Evolutionary conservation across 2,888 invertebrate species (phyloP).

Genomic region (Augiades crinisus): DNA sequence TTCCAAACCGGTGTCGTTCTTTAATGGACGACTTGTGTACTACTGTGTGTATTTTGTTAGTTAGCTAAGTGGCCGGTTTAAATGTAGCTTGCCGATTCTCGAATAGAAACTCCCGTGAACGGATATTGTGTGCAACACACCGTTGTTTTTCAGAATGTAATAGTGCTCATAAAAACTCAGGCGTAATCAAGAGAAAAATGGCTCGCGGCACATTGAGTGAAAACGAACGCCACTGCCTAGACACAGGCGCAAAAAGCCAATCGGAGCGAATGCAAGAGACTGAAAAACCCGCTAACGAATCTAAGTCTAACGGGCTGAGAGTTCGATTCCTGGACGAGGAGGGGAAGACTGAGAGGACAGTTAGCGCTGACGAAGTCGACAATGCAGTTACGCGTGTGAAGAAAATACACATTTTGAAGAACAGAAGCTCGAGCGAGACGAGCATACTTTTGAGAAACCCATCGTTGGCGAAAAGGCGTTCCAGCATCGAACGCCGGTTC

Average conservation of each 20-base stretch:
- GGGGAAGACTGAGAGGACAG: conserved; percentile 73
- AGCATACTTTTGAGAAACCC: conserved; percentile 71
- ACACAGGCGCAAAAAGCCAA: conserved; percentile 61
- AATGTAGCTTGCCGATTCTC: conserved; percentile 38
- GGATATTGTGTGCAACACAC: conserved; percentile 38
- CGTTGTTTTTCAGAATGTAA: conserved; percentile 45
- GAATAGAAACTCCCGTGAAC: conserved; percentile 40
- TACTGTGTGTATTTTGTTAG: conserved; percentile 64
- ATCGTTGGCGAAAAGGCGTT: conserved; percentile 63
- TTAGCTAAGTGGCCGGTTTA: conserved; percentile 58
- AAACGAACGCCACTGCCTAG: conserved; percentile 69
- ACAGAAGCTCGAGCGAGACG: conserved; percentile 76
- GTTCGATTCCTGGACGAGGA: conserved; percentile 75
- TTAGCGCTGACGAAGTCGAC: conserved; percentile 73
- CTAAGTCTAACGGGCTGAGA: conserved; percentile 62
- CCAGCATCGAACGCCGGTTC: conserved; percentile 58
- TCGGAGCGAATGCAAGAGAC: conserved; percentile 59
- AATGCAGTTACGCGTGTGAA: conserved; percentile 66
- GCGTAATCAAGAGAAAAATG: conserved; percentile 53
- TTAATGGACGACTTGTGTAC: conserved; percentile 74
- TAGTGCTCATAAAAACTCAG: conserved; percentile 37
- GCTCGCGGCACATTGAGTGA: conserved; percentile 72
- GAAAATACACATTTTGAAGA: conserved; percentile 75
- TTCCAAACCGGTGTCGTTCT: conserved; percentile 79
- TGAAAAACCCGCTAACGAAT: conserved; percentile 56